Evolutionary conservation across 2,797 vertebrate species (phyloP).

Genomic region (Falco peregrinus): DNA sequence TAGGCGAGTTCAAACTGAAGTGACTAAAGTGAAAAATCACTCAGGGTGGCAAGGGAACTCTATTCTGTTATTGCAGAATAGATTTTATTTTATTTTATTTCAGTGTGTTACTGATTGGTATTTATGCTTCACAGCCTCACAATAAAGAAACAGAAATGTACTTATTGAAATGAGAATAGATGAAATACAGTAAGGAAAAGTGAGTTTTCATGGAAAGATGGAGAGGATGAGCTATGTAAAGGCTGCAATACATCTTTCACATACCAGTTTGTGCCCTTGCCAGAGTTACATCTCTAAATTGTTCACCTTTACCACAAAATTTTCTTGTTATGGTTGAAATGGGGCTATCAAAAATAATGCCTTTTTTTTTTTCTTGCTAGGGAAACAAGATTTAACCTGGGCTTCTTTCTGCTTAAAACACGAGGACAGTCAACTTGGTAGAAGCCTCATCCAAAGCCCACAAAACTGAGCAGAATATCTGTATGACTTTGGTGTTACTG

Average conservation of each 20-base stretch:
- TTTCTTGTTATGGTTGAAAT: background rate
- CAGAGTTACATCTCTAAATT: background rate
- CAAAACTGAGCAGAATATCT: background rate
- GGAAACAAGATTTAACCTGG: background rate
- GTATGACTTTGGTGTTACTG: background rate
- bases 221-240: background rate
- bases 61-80: background rate
- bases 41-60: background rate
- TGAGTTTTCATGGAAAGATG: background rate
- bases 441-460: background rate
- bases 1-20: background rate
- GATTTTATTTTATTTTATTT: slow-evolving; percentile 35
- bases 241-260: background rate
- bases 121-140: slow-evolving; percentile 4
- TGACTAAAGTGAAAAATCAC: slow-evolving; percentile 3
- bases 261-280: background rate
- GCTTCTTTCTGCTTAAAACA: background rate
- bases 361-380: background rate
- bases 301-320: background rate
- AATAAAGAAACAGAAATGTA: background rate
- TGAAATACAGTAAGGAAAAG: slow-evolving; percentile 1
- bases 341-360: background rate
- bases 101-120: background rate
- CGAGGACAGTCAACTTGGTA: background rate
- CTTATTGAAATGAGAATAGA: background rate